These are phyloP conservation scores for Ochropleura plecta DNA, from an alignment of 2,888 invertebrate species.

Conservation along the genomic window DNA sequence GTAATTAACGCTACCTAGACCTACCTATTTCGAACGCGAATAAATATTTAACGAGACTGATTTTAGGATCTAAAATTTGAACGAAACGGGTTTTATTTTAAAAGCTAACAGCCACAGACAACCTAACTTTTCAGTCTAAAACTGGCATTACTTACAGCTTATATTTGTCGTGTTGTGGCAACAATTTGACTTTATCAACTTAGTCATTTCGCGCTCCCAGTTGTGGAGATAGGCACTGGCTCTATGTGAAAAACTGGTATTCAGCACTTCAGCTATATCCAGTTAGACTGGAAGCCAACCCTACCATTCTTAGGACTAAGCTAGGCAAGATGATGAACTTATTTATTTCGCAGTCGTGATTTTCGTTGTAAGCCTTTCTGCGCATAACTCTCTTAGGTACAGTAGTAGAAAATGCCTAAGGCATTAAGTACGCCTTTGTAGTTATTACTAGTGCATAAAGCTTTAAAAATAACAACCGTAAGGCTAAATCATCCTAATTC, in stretches of 20 bases:
- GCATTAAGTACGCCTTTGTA: no score
- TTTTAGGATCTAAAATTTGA: background rate
- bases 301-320: background rate
- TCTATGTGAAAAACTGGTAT: no score
- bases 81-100: background rate
- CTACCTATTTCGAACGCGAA: background rate
- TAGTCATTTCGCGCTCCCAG: background rate
- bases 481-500: background rate
- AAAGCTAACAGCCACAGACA: background rate
- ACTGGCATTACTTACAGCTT: background rate
- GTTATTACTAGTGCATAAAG: no score
- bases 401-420: no score
- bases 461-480: background rate
- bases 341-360: background rate
- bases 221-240: background rate
- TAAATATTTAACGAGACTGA: slow-evolving; percentile 11
- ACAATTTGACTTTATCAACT: background rate
- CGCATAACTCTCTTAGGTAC: background rate
- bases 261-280: no score
- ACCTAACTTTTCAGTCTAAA: background rate
- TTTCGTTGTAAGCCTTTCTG: background rate
- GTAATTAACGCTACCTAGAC: no score
- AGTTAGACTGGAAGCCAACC: background rate
- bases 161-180: background rate
- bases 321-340: background rate